Evolutionary conservation across 2,888 invertebrate genomes (phyloP).

Genomic region (Drosophila trichaetosa): DNA sequence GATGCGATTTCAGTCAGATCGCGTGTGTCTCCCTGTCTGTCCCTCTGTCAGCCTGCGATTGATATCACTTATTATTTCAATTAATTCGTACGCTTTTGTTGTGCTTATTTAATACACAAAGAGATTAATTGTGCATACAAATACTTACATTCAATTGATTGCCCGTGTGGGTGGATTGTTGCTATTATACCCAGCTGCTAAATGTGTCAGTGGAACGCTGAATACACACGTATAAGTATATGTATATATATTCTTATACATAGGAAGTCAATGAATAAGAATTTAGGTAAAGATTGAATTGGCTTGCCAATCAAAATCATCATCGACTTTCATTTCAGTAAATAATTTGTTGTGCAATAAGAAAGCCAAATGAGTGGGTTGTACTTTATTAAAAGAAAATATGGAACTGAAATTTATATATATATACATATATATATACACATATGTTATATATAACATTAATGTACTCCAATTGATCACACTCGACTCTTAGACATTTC

Average conservation of each 20-base stretch:
- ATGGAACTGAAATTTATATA: neutral
- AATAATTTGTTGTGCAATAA: neutral
- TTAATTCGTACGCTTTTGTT: slow-evolving; percentile 73
- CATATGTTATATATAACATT: neutral
- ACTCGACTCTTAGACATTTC: neutral
- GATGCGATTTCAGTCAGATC: slow-evolving; percentile 71
- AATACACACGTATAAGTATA: slow-evolving; percentile 1
- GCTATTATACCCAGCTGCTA: slow-evolving; percentile 52
- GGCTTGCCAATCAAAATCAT: neutral
- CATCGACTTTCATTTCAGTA: neutral
- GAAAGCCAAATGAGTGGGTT: neutral
- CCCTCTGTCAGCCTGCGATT: slow-evolving; percentile 10
- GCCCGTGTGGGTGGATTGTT: slow-evolving; percentile 38
- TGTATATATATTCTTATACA: slow-evolving; percentile 7
- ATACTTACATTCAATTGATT: slow-evolving; percentile 29
- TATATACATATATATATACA: neutral
- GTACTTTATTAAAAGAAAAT: neutral
- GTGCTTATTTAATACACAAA: slow-evolving; percentile 43
- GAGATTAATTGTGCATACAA: slow-evolving; percentile 62
- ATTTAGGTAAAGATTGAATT: neutral
- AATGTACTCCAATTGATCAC: neutral
- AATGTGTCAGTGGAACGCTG: slow-evolving; percentile 64
- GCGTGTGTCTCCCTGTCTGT: slow-evolving; percentile 49
- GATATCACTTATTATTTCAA: slow-evolving; percentile 75
- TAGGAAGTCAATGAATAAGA: slow-evolving; percentile 33